Conservation (phyloP, 2,113 vertebrate genomes). For the Alexandromys fortis region DNA sequence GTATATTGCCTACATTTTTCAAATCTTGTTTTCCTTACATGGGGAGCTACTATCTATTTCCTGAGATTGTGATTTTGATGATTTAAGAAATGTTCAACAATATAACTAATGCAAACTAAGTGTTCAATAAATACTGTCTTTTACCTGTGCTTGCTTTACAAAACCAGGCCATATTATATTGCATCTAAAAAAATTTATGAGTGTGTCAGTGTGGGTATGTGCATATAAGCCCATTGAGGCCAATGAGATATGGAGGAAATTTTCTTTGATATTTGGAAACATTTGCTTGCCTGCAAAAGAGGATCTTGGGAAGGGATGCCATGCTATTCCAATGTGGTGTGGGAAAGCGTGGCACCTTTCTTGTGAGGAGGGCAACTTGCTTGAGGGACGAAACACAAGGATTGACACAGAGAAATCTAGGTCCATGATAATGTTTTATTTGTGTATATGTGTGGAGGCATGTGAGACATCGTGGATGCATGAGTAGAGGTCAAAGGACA, state of each 20-base stretch:
- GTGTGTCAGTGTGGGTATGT: neutral
- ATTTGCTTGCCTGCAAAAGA: neutral
- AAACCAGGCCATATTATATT: neutral
- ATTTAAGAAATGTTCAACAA: neutral
- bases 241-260: neutral
- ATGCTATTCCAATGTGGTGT: neutral
- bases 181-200: neutral
- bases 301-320: neutral
- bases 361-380: neutral
- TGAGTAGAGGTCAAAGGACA: neutral
- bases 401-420: neutral
- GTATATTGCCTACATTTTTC: neutral
- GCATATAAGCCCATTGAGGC: neutral
- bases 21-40: neutral
- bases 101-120: neutral
- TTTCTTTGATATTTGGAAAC: neutral
- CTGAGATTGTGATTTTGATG: neutral
- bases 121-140: neutral
- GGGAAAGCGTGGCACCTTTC: neutral
- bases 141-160: neutral
- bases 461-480: neutral
- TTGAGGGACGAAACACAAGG: neutral
- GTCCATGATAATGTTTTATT: neutral
- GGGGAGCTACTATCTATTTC: neutral
- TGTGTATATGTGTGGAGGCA: neutral